Percentiles rank a stretch among this genome's conserved stretches.
Evolutionary conservation across 2,888 invertebrate species (phyloP).

Genomic region (Catocala sponsa): DNA sequence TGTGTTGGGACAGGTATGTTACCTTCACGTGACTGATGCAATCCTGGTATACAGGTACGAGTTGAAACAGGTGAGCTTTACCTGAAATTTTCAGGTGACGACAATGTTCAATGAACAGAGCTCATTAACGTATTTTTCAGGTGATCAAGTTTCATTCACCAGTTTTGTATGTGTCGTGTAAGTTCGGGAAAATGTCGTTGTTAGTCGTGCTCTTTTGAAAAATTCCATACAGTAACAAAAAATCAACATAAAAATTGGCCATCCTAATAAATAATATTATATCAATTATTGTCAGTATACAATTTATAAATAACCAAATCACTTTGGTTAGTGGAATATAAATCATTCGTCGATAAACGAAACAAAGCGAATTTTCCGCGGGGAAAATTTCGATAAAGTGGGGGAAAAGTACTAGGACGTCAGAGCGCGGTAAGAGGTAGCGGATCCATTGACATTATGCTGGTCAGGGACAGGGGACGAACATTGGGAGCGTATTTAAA

Average conservation of each 20-base stretch:
- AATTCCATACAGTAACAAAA: no score
- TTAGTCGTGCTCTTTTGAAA: no score
- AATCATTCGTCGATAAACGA: neutral
- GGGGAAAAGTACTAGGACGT: slow-evolving; percentile 75
- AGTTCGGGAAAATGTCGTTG: no score
- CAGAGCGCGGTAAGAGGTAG: slow-evolving; percentile 51
- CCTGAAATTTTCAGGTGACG: slow-evolving; percentile 54
- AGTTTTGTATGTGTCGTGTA: no score
- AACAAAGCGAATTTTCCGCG: slow-evolving; percentile 47
- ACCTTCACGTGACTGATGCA: slow-evolving; percentile 57
- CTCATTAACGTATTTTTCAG: neutral
- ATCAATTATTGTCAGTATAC: no score
- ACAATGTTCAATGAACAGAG: slow-evolving; percentile 14
- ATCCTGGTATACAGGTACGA: slow-evolving; percentile 75
- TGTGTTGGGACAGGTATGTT: slow-evolving; percentile 57
- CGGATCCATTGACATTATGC: slow-evolving; percentile 22
- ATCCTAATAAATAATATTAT: no score
- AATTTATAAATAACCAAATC: no score
- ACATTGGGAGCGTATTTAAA: slow-evolving; percentile 61
- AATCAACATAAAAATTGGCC: no score
- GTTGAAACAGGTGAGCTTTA: slow-evolving; percentile 71
- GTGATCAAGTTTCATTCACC: no score
- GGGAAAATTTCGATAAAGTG: slow-evolving; percentile 79
- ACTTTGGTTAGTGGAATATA: no score
- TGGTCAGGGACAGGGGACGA: slow-evolving; percentile 41